These are phyloP conservation scores for Adelphocoris suturalis DNA, from an alignment of 2,888 invertebrate genomes.

Conservation along the genomic window DNA sequence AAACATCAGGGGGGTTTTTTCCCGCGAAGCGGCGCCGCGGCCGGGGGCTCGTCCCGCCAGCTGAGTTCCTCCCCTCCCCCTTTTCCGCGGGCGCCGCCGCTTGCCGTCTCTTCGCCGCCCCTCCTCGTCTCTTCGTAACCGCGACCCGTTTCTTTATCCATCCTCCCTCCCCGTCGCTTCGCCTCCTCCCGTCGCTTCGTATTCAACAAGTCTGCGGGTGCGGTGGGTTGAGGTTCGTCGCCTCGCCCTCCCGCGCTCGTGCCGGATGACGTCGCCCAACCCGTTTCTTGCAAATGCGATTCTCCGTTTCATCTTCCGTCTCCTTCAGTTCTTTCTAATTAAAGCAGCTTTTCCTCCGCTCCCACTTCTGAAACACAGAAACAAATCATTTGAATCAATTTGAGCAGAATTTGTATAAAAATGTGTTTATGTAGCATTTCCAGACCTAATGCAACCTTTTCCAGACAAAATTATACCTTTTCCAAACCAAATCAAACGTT, in stretches of 20 bases:
- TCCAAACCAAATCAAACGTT: too few relatives aligned
- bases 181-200: too few relatives aligned
- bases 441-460: too few relatives aligned
- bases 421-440: too few relatives aligned
- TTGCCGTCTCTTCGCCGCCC: neutral
- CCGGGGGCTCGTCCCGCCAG: constrained; percentile 64
- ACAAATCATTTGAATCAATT: too few relatives aligned
- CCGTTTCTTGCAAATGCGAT: constrained; percentile 6
- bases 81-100: neutral
- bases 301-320: constrained; percentile 20
- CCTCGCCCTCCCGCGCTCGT: neutral
- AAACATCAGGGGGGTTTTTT: constrained; percentile 37
- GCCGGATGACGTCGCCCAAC: constrained; percentile 21
- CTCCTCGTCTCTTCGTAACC: neutral
- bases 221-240: neutral
- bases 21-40: neutral
- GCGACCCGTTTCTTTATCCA: neutral
- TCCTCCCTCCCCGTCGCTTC: neutral
- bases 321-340: neutral
- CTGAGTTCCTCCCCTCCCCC: constrained; percentile 42
- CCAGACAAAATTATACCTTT: too few relatives aligned
- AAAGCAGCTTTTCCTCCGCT: neutral
- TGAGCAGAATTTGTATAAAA: too few relatives aligned
- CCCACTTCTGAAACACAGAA: neutral
- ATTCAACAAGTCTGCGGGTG: constrained; percentile 57